A percentile compares a stretch with the other conserved stretches of the same genome.
Evolutionary conservation across 2,113 vertebrate species (phyloP).

Genomic region (Ceuthmochares aereus): DNA sequence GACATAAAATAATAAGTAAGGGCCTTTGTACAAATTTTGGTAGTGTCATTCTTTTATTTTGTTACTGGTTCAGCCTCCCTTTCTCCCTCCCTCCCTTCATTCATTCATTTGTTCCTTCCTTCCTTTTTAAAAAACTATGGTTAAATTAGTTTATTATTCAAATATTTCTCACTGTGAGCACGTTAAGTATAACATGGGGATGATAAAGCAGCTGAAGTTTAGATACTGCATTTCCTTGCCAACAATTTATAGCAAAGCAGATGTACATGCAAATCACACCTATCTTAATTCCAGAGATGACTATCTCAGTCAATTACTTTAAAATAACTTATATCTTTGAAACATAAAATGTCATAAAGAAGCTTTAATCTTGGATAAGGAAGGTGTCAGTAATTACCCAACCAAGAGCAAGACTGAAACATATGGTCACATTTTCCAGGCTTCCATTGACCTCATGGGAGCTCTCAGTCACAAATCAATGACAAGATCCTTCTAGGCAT

Average conservation of each 20-base stretch:
- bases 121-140: not conserved
- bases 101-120: no score
- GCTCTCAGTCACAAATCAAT: slow-evolving; percentile 66
- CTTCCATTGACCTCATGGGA: slow-evolving; percentile 67
- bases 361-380: slow-evolving; percentile 45
- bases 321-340: slow-evolving; percentile 63
- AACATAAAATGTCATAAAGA: slow-evolving; percentile 60
- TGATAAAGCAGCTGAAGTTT: slow-evolving; percentile 39
- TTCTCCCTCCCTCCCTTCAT: no score
- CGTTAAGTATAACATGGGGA: not conserved
- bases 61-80: not conserved
- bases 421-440: slow-evolving; percentile 48
- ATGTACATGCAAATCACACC: slow-evolving; percentile 61
- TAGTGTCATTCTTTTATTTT: not conserved
- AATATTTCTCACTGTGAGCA: not conserved
- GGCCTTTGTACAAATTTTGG: not conserved
- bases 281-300: slow-evolving; percentile 58
- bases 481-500: not conserved
- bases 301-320: slow-evolving; percentile 62
- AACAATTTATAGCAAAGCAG: slow-evolving; percentile 63
- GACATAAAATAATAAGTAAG: not conserved
- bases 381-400: slow-evolving; percentile 45
- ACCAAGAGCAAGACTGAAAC: slow-evolving; percentile 66
- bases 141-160: not conserved
- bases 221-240: slow-evolving; percentile 35